Base-by-base conservation (phyloP, 2,113 vertebrate genomes). In the Paramormyrops kingsleyae region DNA sequence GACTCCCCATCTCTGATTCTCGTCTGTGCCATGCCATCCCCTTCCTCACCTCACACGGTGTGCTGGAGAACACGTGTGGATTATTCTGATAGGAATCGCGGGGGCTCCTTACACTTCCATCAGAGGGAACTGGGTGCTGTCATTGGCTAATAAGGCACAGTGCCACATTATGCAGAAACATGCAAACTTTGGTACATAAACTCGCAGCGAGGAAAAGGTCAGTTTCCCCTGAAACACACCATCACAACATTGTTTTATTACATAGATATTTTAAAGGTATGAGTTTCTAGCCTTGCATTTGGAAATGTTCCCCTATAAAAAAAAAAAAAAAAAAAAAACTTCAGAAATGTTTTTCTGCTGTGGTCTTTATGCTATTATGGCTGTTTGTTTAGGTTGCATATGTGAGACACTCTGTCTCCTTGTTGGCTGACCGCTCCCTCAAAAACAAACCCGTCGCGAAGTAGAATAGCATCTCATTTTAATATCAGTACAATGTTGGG, bases 331-430 rank as follows among this genome's bases (percentile, higher is more conserved):
- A 85, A 46, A 24, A 70, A 24, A 47, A 17, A 52, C 74, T 10
- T 56, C 66, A 70, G 31, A 42, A 74, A 50, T 66, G 39, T 56
- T 74, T 80, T 80, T 80, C 74, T 39, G 74, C 74, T 35, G 74
- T 80, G 74, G 85, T 66, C 84, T n/a, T 56, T 66, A 39, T 90
- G n/a, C 46, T 49, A 49, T 90, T 87, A 66, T 42, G 86, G 52
- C 74, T 88, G 85, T 59, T 90, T 90, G 39, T 88, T 90, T 88
- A 88, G 85, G 17, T 88, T 88, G 86, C 80, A 50, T 88, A 31
- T 47, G 50, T 90, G 87, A 50, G 44, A 88, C 44, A 80, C 47
- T 4, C 80, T 35, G 66, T 50, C 46, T 56, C 49, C 47, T 46
- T 46, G 31, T 24, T 19, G 17, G 53, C 49, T 80, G 74, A 50